phyloP scores from a whole-genome alignment of 2,888 invertebrate species.

The Agonopterix alstromeriana region DNA sequence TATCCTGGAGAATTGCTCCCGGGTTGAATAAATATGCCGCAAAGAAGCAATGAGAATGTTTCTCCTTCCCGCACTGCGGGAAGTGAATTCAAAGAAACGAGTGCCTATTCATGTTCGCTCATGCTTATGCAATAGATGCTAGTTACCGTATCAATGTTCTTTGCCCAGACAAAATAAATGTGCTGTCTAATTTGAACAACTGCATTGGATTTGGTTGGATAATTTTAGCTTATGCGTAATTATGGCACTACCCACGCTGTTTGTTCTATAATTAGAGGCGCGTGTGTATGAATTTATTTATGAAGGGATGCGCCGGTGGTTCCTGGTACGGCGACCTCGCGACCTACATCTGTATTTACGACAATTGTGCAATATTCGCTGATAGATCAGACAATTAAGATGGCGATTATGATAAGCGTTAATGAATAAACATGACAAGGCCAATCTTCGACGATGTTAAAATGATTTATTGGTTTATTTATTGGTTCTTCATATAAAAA shows the following conservation, averaged over 20 bases:
- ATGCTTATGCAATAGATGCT: background rate
- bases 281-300: conserved; percentile 49
- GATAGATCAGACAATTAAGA: background rate
- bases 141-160: too few species aligned
- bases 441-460: too few species aligned
- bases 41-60: background rate
- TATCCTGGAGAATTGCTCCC: background rate
- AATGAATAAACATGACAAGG: too few species aligned
- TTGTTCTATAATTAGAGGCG: conserved; percentile 40
- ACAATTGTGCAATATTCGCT: background rate
- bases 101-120: background rate
- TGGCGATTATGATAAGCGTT: too few species aligned
- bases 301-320: conserved; percentile 39
- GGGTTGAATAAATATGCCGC: background rate
- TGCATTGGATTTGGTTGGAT: too few species aligned
- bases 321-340: conserved; percentile 42
- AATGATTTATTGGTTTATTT: too few species aligned
- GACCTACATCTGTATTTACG: conserved; percentile 39
- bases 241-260: background rate
- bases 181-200: too few species aligned
- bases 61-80: too few species aligned
- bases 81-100: too few species aligned
- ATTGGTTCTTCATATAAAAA: too few species aligned
- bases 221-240: too few species aligned
- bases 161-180: too few species aligned